Base-by-base conservation (phyloP, 2,888 invertebrate genomes). In the Parapristionchus giblindavisi region DNA sequence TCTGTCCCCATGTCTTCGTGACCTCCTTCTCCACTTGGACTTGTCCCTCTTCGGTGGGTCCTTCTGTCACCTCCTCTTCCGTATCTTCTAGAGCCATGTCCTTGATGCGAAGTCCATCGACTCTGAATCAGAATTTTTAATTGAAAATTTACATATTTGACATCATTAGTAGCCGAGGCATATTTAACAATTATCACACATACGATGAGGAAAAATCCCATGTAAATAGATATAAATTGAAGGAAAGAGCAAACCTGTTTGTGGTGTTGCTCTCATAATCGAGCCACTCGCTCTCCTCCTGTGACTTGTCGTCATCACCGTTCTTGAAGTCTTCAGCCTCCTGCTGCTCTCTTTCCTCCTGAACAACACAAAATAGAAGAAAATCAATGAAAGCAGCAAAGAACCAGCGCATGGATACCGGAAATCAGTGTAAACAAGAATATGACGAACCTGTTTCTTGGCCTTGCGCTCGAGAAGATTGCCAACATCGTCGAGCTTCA, bases 401-500 rank as follows among this genome's bases (percentile, higher is more conserved):
- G 48, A 21, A 48, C 48, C n/a, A n/a, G n/a, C n/a, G n/a, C n/a
- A n/a, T n/a, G n/a, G n/a, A 60, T 24, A 29, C 4, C 14, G 34
- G 6, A 24, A 36, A 38, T 11, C 21, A 17, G 38, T 6, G 34
- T 3, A 43, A 60, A 54, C n/a, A n/a, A n/a, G 29, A 43, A 27
- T 40, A 60, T 4, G 6, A 3, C 48, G 27, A 61, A 83, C 81
- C 76, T 83, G 82, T 68, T 79, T 78, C 48, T 78, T 77, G 29
- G 79, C 83, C 72, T 77, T 77, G 65, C 84, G 79, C 73, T 85
- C 85, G 48, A 85, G 76, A 3, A 81, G 80, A 32, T 82, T 80
- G n/a, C 83, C 84, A 65, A 85, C 83, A 29, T 84, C 85, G 72
- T 85, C 83, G 60, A 85, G 77, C 66, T 83, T 84, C 60, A 85